Percentiles rank a stretch among this genome's conserved stretches.
Conservation (phyloP, 1,140 invertebrate species). For the Pogonomyrmex californicus region DNA sequence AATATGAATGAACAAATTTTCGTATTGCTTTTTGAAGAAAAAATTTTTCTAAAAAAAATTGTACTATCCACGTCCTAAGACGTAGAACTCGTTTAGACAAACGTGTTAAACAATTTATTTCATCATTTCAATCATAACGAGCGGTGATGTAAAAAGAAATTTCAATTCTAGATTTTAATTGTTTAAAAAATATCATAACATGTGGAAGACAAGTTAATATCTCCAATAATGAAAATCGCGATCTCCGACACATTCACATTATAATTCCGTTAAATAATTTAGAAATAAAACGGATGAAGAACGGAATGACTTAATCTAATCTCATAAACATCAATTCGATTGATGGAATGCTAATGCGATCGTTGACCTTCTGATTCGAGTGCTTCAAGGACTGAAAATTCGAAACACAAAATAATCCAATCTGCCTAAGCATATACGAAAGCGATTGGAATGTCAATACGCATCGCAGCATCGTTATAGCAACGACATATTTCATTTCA, state of each 20-base stretch:
- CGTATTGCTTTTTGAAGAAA: too few relatives aligned
- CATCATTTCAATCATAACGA: neutral
- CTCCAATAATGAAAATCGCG: neutral
- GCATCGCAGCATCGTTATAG: conserved; percentile 33
- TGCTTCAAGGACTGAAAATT: neutral
- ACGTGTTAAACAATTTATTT: neutral
- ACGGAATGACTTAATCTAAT: neutral
- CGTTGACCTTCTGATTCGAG: neutral
- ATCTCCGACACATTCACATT: neutral
- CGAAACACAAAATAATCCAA: neutral
- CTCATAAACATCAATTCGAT: neutral
- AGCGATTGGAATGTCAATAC: neutral
- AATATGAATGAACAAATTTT: too few relatives aligned
- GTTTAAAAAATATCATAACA: neutral
- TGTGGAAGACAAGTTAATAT: neutral
- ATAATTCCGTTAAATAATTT: neutral
- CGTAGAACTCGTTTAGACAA: neutral
- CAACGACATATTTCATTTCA: conserved; percentile 38
- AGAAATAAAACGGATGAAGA: neutral
- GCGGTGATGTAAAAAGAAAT: neutral
- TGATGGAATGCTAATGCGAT: neutral
- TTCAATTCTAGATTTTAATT: neutral
- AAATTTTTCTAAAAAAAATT: neutral
- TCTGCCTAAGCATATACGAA: neutral
- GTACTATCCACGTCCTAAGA: neutral